Evolutionary conservation across 2,888 invertebrate species (phyloP), one percentile per base, ranked within the genome.

Genomic region (Brachyptera putata): DNA sequence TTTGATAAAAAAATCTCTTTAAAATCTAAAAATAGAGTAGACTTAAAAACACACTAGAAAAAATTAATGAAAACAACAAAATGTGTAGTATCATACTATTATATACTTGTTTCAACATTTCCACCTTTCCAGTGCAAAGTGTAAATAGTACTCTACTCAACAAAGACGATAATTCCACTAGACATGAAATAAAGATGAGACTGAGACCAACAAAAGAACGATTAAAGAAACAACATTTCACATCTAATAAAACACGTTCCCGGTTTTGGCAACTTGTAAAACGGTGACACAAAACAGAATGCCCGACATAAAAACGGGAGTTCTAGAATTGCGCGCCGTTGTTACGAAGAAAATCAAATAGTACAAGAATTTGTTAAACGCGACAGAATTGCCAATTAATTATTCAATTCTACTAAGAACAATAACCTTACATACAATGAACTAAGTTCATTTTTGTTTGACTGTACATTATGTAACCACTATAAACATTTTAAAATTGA

Each of bases 391-490:
- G 30, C 7, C 30, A 30, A 30, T 30, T 30, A 30, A 30, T 11
- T 7, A 5, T 11, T 7, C 11, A 5, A 11, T 7, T 30, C 5
- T 7, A 30, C 11, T 30, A 11, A 11, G 30, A 7, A 30, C 11
- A 30, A 30, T 30, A 30, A 7, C 11, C 5, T 7, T 11, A 30
- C 30, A 30, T 7, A 30, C 30, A 30, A 30, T 11, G 30, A 11
- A 30, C 30, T 30, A 30, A 30, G 30, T 30, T 30, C 11, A 30
- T 11, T 30, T 11, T 30, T 5, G 30, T 11, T 7, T 11, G 22
- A 24, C 36, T 53, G 36, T 36, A 53, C 36, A 34, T 21, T 53
- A 53, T 53, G 53, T 53, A 34, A 53, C 46, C 46, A 53, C 53
- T 53, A 30, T 50, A 50, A 36, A 53, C 36, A 53, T 36, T n/a